Evolutionary conservation across 2,113 vertebrate genomes (phyloP), one percentile per base, ranked within the genome.

Genomic region (Vanacampus margaritifer): DNA sequence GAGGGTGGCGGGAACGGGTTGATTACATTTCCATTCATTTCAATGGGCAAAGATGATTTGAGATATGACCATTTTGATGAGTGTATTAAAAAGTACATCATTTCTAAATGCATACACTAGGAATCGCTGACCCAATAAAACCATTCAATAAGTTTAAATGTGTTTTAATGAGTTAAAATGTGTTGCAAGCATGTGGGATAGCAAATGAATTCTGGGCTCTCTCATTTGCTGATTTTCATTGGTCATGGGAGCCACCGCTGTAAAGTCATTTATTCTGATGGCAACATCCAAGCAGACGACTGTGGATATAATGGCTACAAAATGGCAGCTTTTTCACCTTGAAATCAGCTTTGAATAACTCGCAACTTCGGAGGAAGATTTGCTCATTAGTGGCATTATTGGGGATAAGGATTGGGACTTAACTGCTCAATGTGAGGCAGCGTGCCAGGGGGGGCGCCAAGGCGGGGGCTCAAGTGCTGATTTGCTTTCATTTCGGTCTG

Each of bases 311-410:
- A 57, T 54, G 51, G 23, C 51, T 26, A 13, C 51, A 54, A 54
- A 54, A 3, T 14, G 60, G 61, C 23, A 54, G 36, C 53, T 43
- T 74, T 58, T 10, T 76, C 26, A 62, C 56, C 58, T 2, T 36
- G 6, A 74, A 79, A 74, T 73, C 71, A 73, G 80, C 64, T 83
- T 81, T 64, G 46, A 16, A 41, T 57, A 74, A 69, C 70, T 71
- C 66, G 43, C 72, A 75, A 73, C 73, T 13, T 67, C 13, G 37
- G 46, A 8, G 6, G 9, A 53, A 75, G 80, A 80, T 79, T 84
- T 80, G 36, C 37, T 59, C 73, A 45, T 74, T 80, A 83, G 79
- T 71, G 79, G 16, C 66, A 57, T 68, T 80, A 88, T 75, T 72
- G 80, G 71, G n/a, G 9, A 13, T 66, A 12, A 73, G 61, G 84